These are phyloP conservation scores for Loxodonta africana DNA, from an alignment of 2,113 vertebrate genomes.

Conservation along the genomic window DNA sequence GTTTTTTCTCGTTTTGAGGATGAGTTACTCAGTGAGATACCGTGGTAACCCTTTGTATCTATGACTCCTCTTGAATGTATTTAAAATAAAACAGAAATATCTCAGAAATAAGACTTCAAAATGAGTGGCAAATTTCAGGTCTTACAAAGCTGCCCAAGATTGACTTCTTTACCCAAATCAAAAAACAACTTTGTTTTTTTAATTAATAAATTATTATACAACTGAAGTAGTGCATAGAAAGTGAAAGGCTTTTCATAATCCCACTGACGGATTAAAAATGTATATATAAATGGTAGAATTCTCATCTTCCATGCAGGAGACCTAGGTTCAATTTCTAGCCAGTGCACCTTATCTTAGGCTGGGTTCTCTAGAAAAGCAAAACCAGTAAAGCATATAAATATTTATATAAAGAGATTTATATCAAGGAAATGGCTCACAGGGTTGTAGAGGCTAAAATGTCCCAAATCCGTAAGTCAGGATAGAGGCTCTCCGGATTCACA, in stretches of 20 bases:
- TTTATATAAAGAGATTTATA: too few species aligned
- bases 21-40: background rate
- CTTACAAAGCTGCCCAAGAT: background rate
- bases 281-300: too few species aligned
- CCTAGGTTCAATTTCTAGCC: too few species aligned
- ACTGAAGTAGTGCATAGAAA: background rate
- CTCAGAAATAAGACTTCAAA: slow-evolving; percentile 60
- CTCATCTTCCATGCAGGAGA: too few species aligned
- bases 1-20: background rate
- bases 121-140: background rate
- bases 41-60: background rate
- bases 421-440: too few species aligned
- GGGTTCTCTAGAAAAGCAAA: too few species aligned
- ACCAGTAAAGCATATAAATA: too few species aligned
- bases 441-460: too few species aligned
- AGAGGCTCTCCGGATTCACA: too few species aligned
- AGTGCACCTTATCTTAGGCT: too few species aligned
- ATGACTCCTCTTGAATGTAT: background rate
- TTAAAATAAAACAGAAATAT: slow-evolving; percentile 30
- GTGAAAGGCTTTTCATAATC: background rate
- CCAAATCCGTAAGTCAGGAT: too few species aligned
- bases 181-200: background rate
- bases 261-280: background rate
- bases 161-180: background rate
- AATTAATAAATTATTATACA: background rate